Evolutionary conservation across 2,888 invertebrate species (phyloP).

Genomic region (Trachelus tabidus): DNA sequence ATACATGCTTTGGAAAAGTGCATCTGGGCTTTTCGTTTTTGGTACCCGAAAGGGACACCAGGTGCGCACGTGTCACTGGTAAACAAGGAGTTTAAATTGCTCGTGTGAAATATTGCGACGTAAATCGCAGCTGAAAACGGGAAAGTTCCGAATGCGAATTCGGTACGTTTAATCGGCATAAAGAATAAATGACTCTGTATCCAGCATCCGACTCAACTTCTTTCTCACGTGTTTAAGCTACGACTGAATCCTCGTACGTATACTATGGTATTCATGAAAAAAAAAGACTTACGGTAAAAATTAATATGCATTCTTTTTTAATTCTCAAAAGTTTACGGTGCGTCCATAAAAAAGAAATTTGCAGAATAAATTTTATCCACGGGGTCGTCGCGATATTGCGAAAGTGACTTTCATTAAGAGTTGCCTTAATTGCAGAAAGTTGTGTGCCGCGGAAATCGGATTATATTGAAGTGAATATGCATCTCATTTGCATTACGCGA

Average conservation of each 20-base stretch:
- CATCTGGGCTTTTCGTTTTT: slow-evolving; percentile 37
- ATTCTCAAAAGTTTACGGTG: background rate
- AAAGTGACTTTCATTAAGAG: background rate
- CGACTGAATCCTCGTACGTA: no score
- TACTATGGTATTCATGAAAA: no score
- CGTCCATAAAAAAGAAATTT: background rate
- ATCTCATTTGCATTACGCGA: background rate
- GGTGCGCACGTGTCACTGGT: slow-evolving; percentile 37
- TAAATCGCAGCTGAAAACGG: slow-evolving; percentile 9
- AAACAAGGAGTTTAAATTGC: slow-evolving; percentile 42
- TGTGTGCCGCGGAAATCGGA: background rate
- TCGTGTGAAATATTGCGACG: slow-evolving; percentile 33
- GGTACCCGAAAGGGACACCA: slow-evolving; percentile 30
- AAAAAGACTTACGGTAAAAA: no score
- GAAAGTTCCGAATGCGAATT: background rate
- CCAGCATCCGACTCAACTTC: background rate
- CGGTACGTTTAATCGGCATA: background rate
- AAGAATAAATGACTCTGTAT: background rate
- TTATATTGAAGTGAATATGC: background rate
- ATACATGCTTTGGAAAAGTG: background rate
- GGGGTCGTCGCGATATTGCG: slow-evolving; percentile 6
- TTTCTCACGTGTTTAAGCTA: background rate
- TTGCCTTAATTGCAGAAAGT: background rate
- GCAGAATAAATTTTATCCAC: background rate
- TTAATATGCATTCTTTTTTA: background rate